These are phyloP conservation scores for Athene cunicularia DNA, from an alignment of 2,113 vertebrate species.

Conservation along the genomic window DNA sequence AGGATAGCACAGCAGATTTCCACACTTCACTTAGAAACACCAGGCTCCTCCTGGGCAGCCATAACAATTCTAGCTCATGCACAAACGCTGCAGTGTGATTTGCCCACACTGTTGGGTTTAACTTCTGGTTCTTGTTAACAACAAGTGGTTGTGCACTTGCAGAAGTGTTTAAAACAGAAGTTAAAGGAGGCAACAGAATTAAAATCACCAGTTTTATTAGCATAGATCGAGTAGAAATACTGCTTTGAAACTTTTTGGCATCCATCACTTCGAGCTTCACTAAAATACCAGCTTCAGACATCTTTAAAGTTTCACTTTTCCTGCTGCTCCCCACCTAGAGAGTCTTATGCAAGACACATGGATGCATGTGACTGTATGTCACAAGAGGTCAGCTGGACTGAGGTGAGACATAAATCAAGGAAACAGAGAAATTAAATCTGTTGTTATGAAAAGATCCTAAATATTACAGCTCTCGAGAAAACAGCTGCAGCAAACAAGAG, in stretches of 20 bases:
- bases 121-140: no score
- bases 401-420: neutral
- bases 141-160: neutral
- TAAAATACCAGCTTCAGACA: neutral
- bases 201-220: neutral
- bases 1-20: neutral
- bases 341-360: neutral
- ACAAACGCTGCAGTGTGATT: neutral
- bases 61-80: accelerated
- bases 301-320: neutral
- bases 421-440: neutral
- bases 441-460: neutral
- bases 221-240: neutral
- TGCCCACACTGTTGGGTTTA: neutral
- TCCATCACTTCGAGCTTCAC: neutral
- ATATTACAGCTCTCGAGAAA: neutral
- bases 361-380: neutral
- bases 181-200: neutral
- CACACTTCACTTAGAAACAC: neutral
- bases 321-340: conserved; percentile 13
- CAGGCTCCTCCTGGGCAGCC: neutral
- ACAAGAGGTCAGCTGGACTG: neutral
- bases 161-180: neutral
- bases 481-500: neutral
- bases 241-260: neutral